These are phyloP conservation scores for Capitulum mitella DNA, from an alignment of 2,888 invertebrate genomes.

Conservation along the genomic window DNA sequence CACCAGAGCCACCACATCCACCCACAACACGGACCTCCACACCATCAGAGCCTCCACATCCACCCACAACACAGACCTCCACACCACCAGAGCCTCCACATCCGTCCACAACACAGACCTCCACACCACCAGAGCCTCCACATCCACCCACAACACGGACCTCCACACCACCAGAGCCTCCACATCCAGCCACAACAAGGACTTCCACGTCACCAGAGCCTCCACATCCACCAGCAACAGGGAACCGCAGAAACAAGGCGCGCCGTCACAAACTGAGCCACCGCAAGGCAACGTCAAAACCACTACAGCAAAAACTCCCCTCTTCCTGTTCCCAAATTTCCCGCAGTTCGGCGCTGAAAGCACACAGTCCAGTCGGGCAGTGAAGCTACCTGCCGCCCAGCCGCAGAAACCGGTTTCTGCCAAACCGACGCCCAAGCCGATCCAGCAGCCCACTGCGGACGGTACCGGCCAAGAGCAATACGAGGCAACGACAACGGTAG, in stretches of 20 bases:
- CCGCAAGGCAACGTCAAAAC: too few relatives aligned
- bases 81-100: too few relatives aligned
- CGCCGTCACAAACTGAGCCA: too few relatives aligned
- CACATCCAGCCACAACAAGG: not conserved
- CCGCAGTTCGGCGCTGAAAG: not conserved
- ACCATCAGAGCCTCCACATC: too few relatives aligned
- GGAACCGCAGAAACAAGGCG: not conserved
- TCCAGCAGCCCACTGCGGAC: not conserved
- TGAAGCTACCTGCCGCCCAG: too few relatives aligned
- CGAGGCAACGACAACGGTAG: not conserved
- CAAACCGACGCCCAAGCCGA: too few relatives aligned
- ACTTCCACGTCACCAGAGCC: not conserved
- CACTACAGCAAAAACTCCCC: not conserved
- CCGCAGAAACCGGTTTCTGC: too few relatives aligned
- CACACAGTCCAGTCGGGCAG: too few relatives aligned
- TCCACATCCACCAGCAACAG: not conserved
- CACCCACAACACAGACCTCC: too few relatives aligned
- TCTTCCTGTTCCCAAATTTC: slow-evolving; percentile 14
- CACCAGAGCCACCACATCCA: not conserved
- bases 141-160: not conserved
- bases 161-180: not conserved
- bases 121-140: too few relatives aligned
- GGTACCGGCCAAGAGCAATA: not conserved
- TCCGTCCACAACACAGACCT: too few relatives aligned
- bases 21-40: too few relatives aligned